Conservation (phyloP, 2,797 vertebrate genomes). For the Gymnothorax javanicus region DNA sequence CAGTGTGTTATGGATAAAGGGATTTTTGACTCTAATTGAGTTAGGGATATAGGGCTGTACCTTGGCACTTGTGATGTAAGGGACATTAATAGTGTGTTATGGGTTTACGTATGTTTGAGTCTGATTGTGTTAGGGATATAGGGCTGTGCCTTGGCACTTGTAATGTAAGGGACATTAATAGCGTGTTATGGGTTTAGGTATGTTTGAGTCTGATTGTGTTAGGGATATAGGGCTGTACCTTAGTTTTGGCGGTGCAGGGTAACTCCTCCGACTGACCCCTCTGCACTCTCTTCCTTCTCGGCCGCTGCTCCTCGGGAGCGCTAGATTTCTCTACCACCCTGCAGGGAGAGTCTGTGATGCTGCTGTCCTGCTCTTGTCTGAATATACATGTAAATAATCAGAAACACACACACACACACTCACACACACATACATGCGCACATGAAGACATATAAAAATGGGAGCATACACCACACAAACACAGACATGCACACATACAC, state of each 20-base stretch:
- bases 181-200: background rate
- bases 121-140: too few relatives aligned
- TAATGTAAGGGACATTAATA: too few relatives aligned
- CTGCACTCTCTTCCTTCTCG: slow-evolving; percentile 76
- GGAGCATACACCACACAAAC: too few relatives aligned
- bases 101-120: background rate
- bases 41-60: too few relatives aligned
- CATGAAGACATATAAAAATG: too few relatives aligned
- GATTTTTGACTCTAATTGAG: too few relatives aligned
- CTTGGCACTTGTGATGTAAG: too few relatives aligned
- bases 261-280: slow-evolving; percentile 86
- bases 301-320: slow-evolving; percentile 70
- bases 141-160: too few relatives aligned
- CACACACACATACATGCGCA: background rate
- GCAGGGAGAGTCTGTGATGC: slow-evolving; percentile 79
- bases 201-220: background rate
- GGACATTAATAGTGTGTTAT: background rate
- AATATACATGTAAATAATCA: slow-evolving; percentile 13
- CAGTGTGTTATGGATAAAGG: too few relatives aligned
- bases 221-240: background rate
- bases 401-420: slow-evolving; percentile 29
- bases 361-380: slow-evolving; percentile 72
- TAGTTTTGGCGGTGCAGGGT: slow-evolving; percentile 45
- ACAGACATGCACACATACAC: slow-evolving; percentile 1
- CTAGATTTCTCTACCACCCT: slow-evolving; percentile 75